Conservation (phyloP, 2,113 vertebrate genomes). For the Corythornis cristatus region DNA sequence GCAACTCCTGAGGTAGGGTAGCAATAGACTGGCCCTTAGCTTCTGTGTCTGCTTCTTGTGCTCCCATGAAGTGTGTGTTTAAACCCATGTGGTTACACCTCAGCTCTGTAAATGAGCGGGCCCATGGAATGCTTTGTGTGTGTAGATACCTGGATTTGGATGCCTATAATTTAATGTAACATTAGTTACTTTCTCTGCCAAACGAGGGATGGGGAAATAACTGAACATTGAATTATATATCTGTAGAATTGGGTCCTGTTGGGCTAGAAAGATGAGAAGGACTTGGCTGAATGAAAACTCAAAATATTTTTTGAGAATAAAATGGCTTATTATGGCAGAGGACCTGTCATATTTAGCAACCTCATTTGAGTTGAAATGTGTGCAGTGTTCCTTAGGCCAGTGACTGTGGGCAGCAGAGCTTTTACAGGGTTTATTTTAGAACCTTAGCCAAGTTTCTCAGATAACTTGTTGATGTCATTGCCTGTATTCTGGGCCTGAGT, state of each 20-base stretch:
- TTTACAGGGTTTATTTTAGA: background rate
- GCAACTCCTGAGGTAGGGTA: background rate
- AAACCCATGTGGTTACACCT: background rate
- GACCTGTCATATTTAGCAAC: background rate
- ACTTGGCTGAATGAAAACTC: background rate
- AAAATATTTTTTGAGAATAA: background rate
- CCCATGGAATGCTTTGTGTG: background rate
- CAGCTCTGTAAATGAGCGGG: background rate
- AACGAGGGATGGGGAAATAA: background rate
- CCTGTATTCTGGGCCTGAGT: background rate
- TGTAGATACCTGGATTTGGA: background rate
- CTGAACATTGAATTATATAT: background rate
- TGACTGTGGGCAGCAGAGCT: background rate
- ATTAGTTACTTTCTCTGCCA: background rate
- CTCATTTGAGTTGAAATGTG: background rate
- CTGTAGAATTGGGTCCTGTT: background rate
- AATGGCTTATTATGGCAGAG: background rate
- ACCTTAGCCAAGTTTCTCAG: slow-evolving; percentile 18
- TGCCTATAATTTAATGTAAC: background rate
- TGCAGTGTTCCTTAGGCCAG: background rate
- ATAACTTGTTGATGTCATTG: slow-evolving; percentile 46
- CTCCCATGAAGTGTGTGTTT: background rate
- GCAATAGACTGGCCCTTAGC: background rate
- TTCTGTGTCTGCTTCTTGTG: background rate
- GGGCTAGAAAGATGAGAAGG: background rate